These are phyloP conservation scores for Eretmocerus hayati DNA, from an alignment of 2,888 invertebrate genomes.

Conservation along the genomic window DNA sequence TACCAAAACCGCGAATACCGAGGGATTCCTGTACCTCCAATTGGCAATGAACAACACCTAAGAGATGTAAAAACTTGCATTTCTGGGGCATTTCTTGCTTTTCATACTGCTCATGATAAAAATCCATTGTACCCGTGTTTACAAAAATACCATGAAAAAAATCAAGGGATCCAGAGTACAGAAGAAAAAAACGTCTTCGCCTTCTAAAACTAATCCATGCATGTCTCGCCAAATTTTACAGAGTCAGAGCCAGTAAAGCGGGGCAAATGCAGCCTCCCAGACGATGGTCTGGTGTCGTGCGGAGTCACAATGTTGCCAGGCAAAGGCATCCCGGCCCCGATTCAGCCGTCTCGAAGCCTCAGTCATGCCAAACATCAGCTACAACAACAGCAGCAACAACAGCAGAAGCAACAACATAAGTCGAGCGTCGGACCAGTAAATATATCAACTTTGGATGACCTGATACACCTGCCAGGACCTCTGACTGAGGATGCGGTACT, in stretches of 20 bases:
- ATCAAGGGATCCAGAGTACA: too few species aligned
- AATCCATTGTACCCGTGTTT: too few species aligned
- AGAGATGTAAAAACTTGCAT: too few species aligned
- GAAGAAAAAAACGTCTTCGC: too few species aligned
- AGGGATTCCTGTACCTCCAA: neutral
- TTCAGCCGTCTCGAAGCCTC: slow-evolving; percentile 28
- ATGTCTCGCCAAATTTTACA: too few species aligned
- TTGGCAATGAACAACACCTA: neutral
- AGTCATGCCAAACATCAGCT: neutral
- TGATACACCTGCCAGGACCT: slow-evolving; percentile 87
- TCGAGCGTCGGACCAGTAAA: slow-evolving; percentile 31
- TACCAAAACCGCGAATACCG: neutral
- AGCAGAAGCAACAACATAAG: slow-evolving; percentile 14
- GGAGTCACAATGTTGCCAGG: slow-evolving; percentile 32
- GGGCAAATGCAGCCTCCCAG: slow-evolving; percentile 34
- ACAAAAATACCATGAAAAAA: too few species aligned
- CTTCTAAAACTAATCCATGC: neutral
- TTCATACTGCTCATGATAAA: too few species aligned
- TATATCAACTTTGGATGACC: slow-evolving; percentile 68
- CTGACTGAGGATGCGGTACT: slow-evolving; percentile 91
- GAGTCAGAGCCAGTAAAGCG: slow-evolving; percentile 40
- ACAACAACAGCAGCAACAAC: neutral
- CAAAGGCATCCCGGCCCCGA: slow-evolving; percentile 25
- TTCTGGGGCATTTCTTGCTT: too few species aligned
- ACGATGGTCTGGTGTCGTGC: slow-evolving; percentile 44